A percentile compares a stretch with the other conserved stretches of the same genome.
Conservation (phyloP, 2,113 vertebrate genomes). For the Labeo catla region DNA sequence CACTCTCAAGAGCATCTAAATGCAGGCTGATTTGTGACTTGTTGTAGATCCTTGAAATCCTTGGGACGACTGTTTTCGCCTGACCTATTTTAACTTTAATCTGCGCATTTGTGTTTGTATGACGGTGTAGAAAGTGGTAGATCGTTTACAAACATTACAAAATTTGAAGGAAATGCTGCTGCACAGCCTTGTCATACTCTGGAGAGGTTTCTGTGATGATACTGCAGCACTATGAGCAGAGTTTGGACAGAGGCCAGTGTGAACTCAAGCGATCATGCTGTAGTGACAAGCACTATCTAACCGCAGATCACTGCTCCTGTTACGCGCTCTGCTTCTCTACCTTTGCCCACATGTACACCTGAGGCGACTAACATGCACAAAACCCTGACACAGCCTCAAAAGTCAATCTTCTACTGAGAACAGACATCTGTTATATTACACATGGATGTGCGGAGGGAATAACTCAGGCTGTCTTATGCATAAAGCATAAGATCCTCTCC, state of each 20-base stretch:
- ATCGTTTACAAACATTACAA: neutral
- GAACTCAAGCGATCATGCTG: neutral
- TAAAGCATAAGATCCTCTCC: slow-evolving; percentile 24
- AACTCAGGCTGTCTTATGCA: slow-evolving; percentile 10
- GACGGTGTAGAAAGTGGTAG: neutral
- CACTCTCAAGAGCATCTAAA: neutral
- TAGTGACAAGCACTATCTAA: neutral
- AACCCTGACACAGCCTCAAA: slow-evolving; percentile 20
- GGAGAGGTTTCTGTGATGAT: slow-evolving; percentile 5
- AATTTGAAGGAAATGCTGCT: neutral
- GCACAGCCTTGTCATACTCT: neutral
- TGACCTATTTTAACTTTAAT: neutral
- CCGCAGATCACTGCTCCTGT: slow-evolving; percentile 9
- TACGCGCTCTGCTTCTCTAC: neutral
- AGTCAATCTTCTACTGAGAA: slow-evolving; percentile 4
- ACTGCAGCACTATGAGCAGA: neutral
- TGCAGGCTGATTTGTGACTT: neutral
- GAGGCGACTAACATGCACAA: neutral
- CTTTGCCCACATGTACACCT: slow-evolving; percentile 9
- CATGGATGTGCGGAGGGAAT: slow-evolving; percentile 8
- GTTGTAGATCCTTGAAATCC: neutral
- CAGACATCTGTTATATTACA: slow-evolving; percentile 17
- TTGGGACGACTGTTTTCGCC: neutral
- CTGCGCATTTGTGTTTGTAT: neutral
- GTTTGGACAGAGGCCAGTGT: slow-evolving; percentile 7